Percentiles rank a stretch among this genome's conserved stretches.
These are phyloP conservation scores for Vipera ursinii DNA, from an alignment of 2,797 vertebrate species.

Conservation along the genomic window DNA sequence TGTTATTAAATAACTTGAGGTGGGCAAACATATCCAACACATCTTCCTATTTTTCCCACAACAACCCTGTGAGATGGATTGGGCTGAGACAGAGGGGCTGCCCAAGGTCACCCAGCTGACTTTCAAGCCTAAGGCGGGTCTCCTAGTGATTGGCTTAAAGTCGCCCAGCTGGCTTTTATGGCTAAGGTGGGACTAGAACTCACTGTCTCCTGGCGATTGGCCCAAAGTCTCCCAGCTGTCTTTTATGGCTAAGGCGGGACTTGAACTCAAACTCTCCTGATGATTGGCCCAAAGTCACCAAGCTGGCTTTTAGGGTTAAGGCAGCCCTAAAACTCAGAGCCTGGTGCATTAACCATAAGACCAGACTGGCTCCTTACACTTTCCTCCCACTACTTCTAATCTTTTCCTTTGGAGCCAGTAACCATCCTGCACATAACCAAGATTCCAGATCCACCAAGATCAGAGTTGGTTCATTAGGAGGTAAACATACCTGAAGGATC, in stretches of 20 bases:
- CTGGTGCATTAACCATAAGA: neutral
- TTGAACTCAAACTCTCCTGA: too few relatives aligned
- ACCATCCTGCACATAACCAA: neutral
- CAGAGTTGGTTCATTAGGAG: neutral
- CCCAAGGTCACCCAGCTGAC: too few relatives aligned
- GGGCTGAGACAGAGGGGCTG: neutral
- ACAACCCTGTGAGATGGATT: neutral
- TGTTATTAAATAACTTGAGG: neutral
- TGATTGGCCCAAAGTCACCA: too few relatives aligned
- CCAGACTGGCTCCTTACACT: neutral
- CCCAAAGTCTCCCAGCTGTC: neutral
- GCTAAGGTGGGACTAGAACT: too few relatives aligned
- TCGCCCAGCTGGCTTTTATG: neutral
- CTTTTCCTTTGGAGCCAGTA: neutral
- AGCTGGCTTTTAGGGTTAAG: neutral
- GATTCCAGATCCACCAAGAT: neutral
- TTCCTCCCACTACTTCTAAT: neutral
- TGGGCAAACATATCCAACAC: neutral
- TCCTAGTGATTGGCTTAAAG: neutral
- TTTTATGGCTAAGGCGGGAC: too few relatives aligned
- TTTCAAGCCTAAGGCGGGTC: too few relatives aligned
- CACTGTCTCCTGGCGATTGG: neutral
- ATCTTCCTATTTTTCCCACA: neutral
- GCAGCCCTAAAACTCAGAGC: neutral
- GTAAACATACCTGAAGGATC: slow-evolving; percentile 83